Evolutionary conservation across 2,888 invertebrate genomes (phyloP), one percentile per base, ranked within the genome.

Genomic region (Nemapogon koenigi): DNA sequence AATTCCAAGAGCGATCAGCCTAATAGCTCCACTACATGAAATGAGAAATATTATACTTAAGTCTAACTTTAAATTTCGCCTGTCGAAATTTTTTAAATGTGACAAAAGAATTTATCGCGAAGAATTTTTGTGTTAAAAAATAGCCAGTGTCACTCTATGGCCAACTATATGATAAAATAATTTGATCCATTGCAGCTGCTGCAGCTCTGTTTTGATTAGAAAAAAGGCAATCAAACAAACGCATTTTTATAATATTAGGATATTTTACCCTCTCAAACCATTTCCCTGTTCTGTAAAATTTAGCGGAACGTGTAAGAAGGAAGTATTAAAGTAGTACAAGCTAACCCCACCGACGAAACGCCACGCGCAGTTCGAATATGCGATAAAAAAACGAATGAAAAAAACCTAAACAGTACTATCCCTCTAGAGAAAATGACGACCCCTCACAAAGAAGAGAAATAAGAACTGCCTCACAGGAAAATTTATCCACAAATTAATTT

Each of bases 401-500:
- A 33, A 33, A 67, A 66, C 62, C 14, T 58, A 58, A n/a, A n/a
- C n/a, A n/a, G n/a, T n/a, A n/a, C n/a, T 55, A 68, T 62, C 72
- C 70, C 68, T 63, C 55, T 56, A 49, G 30, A 17, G 15, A 37
- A 39, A 37, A 66, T 63, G 62, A 53, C 47, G 52, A 56, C 38
- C 68, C 62, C 55, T 52, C 50, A 52, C 51, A 55, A 54, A 52
- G 54, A n/a, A n/a, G 46, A 53, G 56, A 56, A 62, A 62, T 62
- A 59, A 60, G 60, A 63, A 62, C 57, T 63, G 59, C 68, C 60
- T 70, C 75, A 69, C 67, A 72, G 58, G 68, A 64, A 69, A 76
- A 78, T 75, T 75, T 76, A 73, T 76, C 69, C 66, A 58, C 67
- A 73, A 78, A 78, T 78, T 76, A 78, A 78, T 76, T 78, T 75